phyloP scores from a whole-genome alignment of 2,797 vertebrate genomes.

The Ibycter americanus region DNA sequence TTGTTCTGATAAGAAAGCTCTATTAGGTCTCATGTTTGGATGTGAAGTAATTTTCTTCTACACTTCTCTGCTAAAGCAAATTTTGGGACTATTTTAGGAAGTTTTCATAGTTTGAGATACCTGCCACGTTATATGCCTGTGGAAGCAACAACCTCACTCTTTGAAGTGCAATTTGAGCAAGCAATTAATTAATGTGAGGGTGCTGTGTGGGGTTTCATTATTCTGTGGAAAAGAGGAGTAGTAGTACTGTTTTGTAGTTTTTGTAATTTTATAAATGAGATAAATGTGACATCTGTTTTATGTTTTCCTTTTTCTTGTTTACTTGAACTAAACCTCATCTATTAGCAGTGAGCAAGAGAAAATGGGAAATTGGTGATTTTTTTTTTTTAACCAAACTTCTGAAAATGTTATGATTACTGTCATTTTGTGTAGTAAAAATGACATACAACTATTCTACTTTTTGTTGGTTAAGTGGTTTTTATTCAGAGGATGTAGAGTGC shows the following conservation, averaged over 20 bases:
- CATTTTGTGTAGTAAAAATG: not conserved
- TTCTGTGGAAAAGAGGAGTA: not conserved
- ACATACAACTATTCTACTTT: not conserved
- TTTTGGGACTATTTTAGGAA: not conserved
- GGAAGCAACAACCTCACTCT: not conserved
- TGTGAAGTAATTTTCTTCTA: not conserved
- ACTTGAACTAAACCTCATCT: not conserved
- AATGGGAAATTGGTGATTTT: not conserved
- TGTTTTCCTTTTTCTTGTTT: not conserved
- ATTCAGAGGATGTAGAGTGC: not conserved
- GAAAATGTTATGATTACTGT: not conserved
- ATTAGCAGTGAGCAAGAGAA: not conserved
- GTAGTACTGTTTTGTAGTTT: not conserved
- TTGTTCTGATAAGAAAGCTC: not conserved
- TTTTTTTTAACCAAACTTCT: not conserved
- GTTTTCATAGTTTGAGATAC: not conserved
- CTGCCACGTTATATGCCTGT: not conserved
- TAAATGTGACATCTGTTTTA: not conserved
- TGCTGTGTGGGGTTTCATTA: not conserved
- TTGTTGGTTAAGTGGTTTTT: not conserved
- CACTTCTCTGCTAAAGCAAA: not conserved
- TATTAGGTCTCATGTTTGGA: fast-evolving
- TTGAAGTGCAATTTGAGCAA: not conserved
- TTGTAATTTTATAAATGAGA: not conserved
- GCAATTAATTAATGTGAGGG: not conserved